Evolutionary conservation across 2,113 vertebrate species (phyloP).

Genomic region (Cynocephalus volans): DNA sequence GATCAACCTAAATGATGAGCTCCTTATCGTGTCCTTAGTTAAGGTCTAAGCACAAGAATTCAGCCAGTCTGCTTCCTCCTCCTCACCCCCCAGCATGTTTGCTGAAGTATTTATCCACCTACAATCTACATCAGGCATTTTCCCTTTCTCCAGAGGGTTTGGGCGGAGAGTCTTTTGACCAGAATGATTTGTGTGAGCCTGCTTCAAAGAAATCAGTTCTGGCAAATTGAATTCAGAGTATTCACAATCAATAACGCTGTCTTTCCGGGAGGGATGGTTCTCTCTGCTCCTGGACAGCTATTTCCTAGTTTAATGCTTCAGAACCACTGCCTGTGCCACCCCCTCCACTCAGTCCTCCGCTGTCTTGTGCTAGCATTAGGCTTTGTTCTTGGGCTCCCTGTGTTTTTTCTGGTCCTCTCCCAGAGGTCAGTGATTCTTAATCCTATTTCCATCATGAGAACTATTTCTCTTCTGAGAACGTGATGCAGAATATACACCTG

Average conservation of each 20-base stretch:
- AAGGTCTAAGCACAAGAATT: background rate
- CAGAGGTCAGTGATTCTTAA: constrained; percentile 3
- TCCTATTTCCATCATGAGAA: background rate
- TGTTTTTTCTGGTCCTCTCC: background rate
- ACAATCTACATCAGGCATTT: fast-evolving
- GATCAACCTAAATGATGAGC: background rate
- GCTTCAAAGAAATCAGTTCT: background rate
- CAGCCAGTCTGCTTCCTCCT: too few relatives aligned
- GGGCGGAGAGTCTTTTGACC: background rate
- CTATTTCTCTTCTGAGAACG: background rate
- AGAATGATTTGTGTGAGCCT: background rate
- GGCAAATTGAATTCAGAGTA: constrained; percentile 6
- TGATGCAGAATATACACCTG: background rate
- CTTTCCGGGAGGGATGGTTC: background rate
- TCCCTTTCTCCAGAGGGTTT: background rate
- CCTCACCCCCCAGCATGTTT: background rate
- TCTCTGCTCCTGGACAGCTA: background rate
- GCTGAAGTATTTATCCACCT: background rate
- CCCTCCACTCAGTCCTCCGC: too few relatives aligned
- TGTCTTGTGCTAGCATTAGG: background rate
- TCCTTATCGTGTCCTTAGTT: background rate
- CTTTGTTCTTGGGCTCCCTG: background rate
- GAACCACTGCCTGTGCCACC: fast-evolving
- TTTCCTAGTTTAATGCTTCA: background rate
- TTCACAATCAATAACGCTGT: background rate